A percentile compares a stretch with the other conserved stretches of the same genome.
Evolutionary conservation across 2,797 vertebrate genomes (phyloP).

Genomic region (Hyperoplus lanceolatus): DNA sequence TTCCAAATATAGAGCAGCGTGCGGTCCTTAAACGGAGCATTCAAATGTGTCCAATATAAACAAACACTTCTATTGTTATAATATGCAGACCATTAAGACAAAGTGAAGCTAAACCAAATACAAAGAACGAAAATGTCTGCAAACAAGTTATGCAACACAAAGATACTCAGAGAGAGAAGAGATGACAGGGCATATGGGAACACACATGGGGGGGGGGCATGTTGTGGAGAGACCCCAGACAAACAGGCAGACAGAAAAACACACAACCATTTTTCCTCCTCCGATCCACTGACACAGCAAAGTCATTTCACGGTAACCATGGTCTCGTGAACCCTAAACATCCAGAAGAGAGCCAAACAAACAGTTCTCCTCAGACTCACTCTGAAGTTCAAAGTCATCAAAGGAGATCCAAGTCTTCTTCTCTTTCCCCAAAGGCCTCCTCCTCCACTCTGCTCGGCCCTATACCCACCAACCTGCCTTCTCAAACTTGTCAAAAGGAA

Average conservation of each 20-base stretch:
- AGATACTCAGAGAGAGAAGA: conserved; percentile 40
- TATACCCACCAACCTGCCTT: conserved; percentile 51
- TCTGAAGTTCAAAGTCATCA: conserved; percentile 73
- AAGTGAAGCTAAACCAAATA: conserved; percentile 59
- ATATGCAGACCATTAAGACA: conserved; percentile 52
- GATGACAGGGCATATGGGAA: conserved; percentile 66
- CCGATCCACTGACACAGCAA: conserved; percentile 61
- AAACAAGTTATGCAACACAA: conserved; percentile 64
- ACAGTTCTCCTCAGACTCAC: conserved; percentile 64
- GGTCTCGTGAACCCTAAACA: conserved; percentile 74
- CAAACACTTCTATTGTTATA: conserved; percentile 47
- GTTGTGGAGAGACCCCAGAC: conserved; percentile 57
- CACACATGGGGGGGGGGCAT: conserved; percentile 45
- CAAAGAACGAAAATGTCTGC: conserved; percentile 53
- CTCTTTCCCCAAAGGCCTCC: conserved; percentile 41
- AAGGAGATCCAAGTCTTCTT: conserved; percentile 41
- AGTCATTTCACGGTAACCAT: conserved; percentile 71
- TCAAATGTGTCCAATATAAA: conserved; percentile 53
- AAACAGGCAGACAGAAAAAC: conserved; percentile 63
- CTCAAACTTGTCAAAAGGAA: conserved; percentile 45
- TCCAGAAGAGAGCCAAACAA: conserved; percentile 73
- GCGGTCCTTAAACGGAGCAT: conserved; percentile 26
- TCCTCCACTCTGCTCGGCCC: conserved; percentile 33
- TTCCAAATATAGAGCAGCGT: conserved; percentile 25
- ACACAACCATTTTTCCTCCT: conserved; percentile 67